A percentile compares a stretch with the other conserved stretches of the same genome.
phyloP scores from a whole-genome alignment of 2,113 vertebrate genomes.

The Tursiops truncatus region DNA sequence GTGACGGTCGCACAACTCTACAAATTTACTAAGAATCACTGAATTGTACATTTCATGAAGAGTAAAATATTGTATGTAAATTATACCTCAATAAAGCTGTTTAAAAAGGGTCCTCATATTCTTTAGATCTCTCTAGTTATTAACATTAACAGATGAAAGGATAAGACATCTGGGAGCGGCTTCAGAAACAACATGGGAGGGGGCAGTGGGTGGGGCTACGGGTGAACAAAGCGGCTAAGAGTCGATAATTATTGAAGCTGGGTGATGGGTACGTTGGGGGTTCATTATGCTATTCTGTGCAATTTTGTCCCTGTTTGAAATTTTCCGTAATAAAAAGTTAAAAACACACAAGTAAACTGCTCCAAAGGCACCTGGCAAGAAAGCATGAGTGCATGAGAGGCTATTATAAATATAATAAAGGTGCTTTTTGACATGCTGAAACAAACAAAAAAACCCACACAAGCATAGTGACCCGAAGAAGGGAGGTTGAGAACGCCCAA shows the following conservation, averaged over 20 bases:
- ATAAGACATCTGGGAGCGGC: background rate
- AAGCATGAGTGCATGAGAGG: slow-evolving; percentile 59
- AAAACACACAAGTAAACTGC: background rate
- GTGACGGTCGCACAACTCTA: fast-evolving
- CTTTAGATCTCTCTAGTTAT: too few relatives aligned
- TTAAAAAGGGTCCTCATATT: background rate
- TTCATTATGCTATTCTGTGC: fast-evolving
- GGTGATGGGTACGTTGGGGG: fast-evolving
- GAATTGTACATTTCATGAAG: fast-evolving
- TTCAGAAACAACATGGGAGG: fast-evolving
- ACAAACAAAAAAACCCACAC: background rate
- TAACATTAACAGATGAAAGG: background rate
- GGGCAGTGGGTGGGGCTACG: fast-evolving
- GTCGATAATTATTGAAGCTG: fast-evolving
- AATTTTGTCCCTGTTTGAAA: background rate
- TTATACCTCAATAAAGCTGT: background rate
- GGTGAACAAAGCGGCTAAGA: fast-evolving
- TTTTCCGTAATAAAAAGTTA: too few relatives aligned
- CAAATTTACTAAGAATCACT: background rate
- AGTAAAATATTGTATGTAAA: fast-evolving
- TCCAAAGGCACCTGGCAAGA: slow-evolving; percentile 68
- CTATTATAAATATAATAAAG: slow-evolving; percentile 70
- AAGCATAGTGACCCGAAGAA: background rate
- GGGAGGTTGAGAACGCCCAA: background rate
- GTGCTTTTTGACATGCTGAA: slow-evolving; percentile 63